Percentiles rank a stretch among this genome's conserved stretches.
Conservation (phyloP, 2,113 vertebrate species). For the Grammomys surdaster region DNA sequence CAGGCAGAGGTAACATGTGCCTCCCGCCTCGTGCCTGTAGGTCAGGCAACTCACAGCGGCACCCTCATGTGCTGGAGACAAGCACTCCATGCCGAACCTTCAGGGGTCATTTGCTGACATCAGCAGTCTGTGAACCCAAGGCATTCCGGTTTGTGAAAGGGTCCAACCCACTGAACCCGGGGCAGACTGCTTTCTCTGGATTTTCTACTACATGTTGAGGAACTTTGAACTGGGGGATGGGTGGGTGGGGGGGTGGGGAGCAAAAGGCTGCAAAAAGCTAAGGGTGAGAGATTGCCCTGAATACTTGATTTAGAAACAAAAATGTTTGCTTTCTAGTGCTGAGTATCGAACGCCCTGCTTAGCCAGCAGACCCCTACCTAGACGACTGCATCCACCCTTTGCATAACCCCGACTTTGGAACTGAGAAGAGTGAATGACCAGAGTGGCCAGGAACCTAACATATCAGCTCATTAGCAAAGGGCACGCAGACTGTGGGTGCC, state of each 20-base stretch:
- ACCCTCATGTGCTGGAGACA: neutral
- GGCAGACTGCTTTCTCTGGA: neutral
- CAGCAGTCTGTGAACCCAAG: neutral
- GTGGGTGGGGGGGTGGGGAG: too few relatives aligned
- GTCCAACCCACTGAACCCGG: neutral
- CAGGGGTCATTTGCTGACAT: neutral
- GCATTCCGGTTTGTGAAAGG: too few relatives aligned
- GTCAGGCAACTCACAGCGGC: rapidly evolving
- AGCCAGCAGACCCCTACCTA: rapidly evolving
- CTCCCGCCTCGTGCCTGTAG: neutral
- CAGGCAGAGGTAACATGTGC: neutral
- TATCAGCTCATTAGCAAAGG: rapidly evolving
- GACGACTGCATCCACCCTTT: neutral
- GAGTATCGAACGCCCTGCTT: rapidly evolving
- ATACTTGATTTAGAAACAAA: neutral
- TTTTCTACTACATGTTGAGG: neutral
- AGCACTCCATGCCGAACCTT: neutral
- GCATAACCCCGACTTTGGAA: neutral
- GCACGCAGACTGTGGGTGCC: neutral
- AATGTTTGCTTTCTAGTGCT: too few relatives aligned
- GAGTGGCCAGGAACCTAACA: neutral
- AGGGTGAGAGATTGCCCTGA: neutral
- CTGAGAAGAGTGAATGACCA: neutral
- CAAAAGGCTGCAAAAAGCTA: neutral
- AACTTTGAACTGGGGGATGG: neutral